These are phyloP conservation scores for Panonychus citri DNA, from an alignment of 1,140 invertebrate species.

Conservation along the genomic window DNA sequence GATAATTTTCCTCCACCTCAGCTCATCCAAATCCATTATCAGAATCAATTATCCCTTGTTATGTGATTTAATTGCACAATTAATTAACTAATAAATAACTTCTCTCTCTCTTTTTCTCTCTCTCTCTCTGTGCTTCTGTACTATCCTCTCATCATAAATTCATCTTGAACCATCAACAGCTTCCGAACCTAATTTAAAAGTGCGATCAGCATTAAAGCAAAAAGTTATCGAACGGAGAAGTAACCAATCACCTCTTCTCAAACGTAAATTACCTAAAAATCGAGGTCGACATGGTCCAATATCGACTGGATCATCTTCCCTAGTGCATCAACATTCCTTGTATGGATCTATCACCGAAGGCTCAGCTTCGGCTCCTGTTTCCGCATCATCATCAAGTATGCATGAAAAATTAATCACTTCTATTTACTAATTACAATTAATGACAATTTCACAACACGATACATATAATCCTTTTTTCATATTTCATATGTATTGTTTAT, in stretches of 20 bases:
- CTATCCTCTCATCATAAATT: background rate
- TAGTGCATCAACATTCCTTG: background rate
- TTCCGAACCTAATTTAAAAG: conserved; percentile 91
- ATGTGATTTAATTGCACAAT: no score
- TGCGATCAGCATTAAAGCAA: conserved; percentile 62
- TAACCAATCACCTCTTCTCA: conserved; percentile 60
- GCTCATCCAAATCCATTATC: no score
- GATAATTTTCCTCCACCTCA: no score
- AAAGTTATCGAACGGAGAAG: conserved; percentile 64
- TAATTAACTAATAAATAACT: background rate
- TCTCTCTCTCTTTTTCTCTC: background rate
- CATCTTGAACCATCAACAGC: conserved; percentile 38
- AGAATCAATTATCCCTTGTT: no score
- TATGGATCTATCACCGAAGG: background rate
- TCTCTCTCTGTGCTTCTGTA: no score
- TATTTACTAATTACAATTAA: background rate
- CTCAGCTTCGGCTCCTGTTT: background rate
- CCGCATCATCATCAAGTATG: background rate
- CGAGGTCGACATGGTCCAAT: background rate
- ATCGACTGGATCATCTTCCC: background rate
- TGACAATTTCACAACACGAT: no score
- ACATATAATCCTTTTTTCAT: no score
- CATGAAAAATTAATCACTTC: background rate
- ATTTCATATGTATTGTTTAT: no score
- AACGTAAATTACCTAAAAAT: conserved; percentile 34